Conservation (phyloP, 2,113 vertebrate species). For the Petrocephalus microphthalmus region DNA sequence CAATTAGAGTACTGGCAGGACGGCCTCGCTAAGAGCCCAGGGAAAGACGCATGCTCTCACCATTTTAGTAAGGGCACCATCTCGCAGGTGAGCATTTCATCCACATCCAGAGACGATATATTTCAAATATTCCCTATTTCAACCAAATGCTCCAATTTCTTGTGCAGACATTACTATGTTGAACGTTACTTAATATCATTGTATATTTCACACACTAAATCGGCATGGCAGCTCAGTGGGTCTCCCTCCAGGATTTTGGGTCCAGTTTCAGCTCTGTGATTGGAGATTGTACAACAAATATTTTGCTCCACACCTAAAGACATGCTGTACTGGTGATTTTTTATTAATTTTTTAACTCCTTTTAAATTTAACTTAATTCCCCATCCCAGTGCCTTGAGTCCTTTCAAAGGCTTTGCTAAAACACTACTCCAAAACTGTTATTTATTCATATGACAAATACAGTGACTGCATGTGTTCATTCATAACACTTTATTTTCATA, state of each 20-base stretch:
- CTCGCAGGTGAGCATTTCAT: neutral
- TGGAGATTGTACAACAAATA: neutral
- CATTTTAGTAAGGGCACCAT: slow-evolving; percentile 57
- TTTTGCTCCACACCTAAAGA: neutral
- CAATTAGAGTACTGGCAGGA: slow-evolving; percentile 60
- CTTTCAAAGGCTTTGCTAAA: neutral
- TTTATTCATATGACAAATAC: neutral
- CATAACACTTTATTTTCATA: neutral
- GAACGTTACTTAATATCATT: neutral
- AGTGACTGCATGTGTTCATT: neutral
- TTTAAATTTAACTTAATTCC: neutral
- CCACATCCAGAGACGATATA: neutral
- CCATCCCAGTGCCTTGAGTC: neutral
- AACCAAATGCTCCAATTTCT: neutral
- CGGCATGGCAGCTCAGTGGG: neutral
- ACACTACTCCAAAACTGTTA: neutral
- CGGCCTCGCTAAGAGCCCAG: slow-evolving; percentile 38
- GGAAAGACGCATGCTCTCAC: slow-evolving; percentile 41
- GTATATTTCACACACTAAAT: neutral
- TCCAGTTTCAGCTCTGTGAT: neutral
- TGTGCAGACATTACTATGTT: neutral
- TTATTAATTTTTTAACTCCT: neutral
- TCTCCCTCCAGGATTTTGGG: neutral
- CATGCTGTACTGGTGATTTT: neutral
- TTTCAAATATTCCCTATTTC: neutral